Conservation (phyloP, 2,113 vertebrate genomes). For the Pholis gunnellus region DNA sequence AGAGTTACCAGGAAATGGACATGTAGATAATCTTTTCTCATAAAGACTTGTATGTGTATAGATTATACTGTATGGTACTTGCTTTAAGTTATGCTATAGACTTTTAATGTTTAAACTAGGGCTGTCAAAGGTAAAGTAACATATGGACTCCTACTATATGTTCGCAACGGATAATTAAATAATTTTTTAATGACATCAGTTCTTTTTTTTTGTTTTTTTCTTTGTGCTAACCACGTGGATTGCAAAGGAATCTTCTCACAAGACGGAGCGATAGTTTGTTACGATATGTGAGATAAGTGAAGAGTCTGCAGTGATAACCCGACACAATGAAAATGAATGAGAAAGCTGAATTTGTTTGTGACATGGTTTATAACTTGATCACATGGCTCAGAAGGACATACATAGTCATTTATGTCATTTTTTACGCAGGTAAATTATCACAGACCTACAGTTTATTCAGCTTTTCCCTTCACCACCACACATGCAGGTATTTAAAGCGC, state of each 20-base stretch:
- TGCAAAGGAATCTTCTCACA: not conserved
- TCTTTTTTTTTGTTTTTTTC: not conserved
- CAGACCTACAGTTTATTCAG: not conserved
- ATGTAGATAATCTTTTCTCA: slow-evolving; percentile 68
- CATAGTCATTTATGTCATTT: not conserved
- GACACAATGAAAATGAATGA: not conserved
- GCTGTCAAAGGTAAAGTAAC: slow-evolving; percentile 42
- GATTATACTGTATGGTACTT: slow-evolving; percentile 73
- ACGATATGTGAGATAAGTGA: not conserved
- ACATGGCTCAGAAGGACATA: not conserved
- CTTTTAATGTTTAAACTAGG: slow-evolving; percentile 61
- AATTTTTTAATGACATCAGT: not conserved
- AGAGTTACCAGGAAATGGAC: slow-evolving; percentile 55
- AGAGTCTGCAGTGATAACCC: not conserved
- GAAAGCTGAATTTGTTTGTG: not conserved
- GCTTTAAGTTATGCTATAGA: slow-evolving; percentile 77
- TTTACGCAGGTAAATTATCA: not conserved
- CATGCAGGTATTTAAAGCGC: not conserved
- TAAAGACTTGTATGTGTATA: slow-evolving; percentile 69
- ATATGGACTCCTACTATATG: not conserved
- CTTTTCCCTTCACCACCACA: not conserved
- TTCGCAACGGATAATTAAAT: not conserved
- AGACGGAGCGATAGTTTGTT: not conserved
- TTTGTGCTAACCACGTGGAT: not conserved
- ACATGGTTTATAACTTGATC: not conserved